Conservation (phyloP, 1,140 invertebrate species). For the Periplaneta americana region DNA sequence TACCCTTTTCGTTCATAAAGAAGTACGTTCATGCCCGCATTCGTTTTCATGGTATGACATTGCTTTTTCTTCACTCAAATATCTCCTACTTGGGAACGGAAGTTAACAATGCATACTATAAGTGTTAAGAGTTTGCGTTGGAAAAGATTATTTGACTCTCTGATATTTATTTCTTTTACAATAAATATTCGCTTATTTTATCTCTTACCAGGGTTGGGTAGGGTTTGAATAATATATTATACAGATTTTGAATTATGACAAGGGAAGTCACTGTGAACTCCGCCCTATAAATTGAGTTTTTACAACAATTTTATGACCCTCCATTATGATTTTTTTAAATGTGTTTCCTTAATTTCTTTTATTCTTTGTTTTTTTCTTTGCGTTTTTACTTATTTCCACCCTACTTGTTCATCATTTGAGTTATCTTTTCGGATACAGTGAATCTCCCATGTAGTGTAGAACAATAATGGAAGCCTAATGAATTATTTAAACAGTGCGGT, state of each 20-base stretch:
- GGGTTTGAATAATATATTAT: too few relatives aligned
- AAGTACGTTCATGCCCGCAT: too few relatives aligned
- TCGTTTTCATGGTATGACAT: too few relatives aligned
- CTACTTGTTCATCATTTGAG: background rate
- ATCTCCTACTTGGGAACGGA: too few relatives aligned
- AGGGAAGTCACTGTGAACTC: background rate
- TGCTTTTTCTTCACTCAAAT: too few relatives aligned
- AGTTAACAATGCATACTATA: too few relatives aligned
- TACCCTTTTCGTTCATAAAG: too few relatives aligned
- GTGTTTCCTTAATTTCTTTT: background rate
- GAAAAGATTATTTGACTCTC: too few relatives aligned
- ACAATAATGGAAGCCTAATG: background rate
- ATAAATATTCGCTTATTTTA: background rate
- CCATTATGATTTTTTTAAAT: background rate
- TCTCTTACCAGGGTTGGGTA: background rate
- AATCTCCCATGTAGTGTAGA: background rate
- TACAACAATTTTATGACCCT: background rate
- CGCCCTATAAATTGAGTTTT: background rate
- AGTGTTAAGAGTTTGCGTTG: too few relatives aligned
- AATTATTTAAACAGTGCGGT: background rate
- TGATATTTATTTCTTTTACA: background rate
- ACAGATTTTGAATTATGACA: too few relatives aligned
- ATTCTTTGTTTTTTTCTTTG: background rate
- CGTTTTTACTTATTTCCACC: background rate
- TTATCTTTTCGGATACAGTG: background rate